Conservation (phyloP, 2,888 invertebrate species). For the Glomeris marginata region DNA sequence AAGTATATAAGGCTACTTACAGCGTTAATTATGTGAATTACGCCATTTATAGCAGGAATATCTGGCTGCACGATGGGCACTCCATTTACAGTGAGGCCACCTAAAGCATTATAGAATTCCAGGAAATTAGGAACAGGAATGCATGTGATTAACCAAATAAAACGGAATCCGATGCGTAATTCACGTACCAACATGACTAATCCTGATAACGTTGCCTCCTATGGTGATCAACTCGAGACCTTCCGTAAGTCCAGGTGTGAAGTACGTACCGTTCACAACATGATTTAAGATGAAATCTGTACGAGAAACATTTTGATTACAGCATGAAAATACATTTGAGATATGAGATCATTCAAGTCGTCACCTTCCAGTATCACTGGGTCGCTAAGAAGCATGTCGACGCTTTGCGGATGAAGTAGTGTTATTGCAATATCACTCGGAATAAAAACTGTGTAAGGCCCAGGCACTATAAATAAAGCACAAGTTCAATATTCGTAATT, state of each 20-base stretch:
- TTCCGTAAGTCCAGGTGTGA: conserved; percentile 8
- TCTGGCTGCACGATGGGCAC: conserved; percentile 10
- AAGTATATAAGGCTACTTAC: conserved; percentile 1
- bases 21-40: conserved; percentile 8
- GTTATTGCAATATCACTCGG: conserved; percentile 8
- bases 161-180: no score
- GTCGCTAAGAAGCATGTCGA: conserved; percentile 7
- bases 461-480: conserved; percentile 1
- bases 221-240: conserved; percentile 6
- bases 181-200: conserved; percentile 1
- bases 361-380: conserved; percentile 8
- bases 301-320: neutral
- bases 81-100: conserved; percentile 10
- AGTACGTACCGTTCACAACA: conserved; percentile 10
- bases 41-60: conserved; percentile 10
- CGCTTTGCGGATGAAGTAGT: conserved; percentile 1
- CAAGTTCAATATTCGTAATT: neutral
- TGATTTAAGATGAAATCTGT: conserved; percentile 10
- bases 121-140: no score
- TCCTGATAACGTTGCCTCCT: conserved; percentile 7
- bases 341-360: neutral
- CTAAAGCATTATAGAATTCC: no score
- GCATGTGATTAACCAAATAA: no score
- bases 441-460: conserved; percentile 8
- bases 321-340: neutral